These are phyloP conservation scores for Tiliacea aurago DNA, from an alignment of 2,888 invertebrate species.

Conservation along the genomic window DNA sequence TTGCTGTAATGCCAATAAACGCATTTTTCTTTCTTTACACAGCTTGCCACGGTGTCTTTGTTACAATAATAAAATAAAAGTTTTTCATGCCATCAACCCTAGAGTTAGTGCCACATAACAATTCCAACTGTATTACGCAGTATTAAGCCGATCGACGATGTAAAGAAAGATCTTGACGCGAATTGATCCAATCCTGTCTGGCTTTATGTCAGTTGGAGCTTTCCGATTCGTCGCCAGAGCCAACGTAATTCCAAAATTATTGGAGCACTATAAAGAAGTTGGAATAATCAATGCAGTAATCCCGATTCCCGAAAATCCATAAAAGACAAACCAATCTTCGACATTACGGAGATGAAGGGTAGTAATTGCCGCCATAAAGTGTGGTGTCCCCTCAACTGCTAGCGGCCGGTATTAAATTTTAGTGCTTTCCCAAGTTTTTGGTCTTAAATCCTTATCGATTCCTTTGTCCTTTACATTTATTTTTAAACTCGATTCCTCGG, in stretches of 20 bases:
- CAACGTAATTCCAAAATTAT: slow-evolving; percentile 60
- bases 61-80: slow-evolving; percentile 12
- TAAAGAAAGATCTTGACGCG: slow-evolving; percentile 28
- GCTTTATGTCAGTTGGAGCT: slow-evolving; percentile 41
- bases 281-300: slow-evolving; percentile 79
- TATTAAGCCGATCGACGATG: slow-evolving; percentile 23
- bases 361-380: slow-evolving; percentile 87
- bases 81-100: slow-evolving; percentile 17
- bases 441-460: slow-evolving; percentile 82
- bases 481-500: slow-evolving; percentile 78
- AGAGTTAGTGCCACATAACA: slow-evolving; percentile 37
- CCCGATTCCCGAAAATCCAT: slow-evolving; percentile 80
- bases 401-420: slow-evolving; percentile 86
- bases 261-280: slow-evolving; percentile 69
- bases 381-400: slow-evolving; percentile 84
- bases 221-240: slow-evolving; percentile 47
- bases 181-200: slow-evolving; percentile 33
- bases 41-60: not conserved
- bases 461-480: slow-evolving; percentile 77
- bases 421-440: slow-evolving; percentile 83
- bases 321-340: slow-evolving; percentile 85
- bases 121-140: slow-evolving; percentile 25
- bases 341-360: slow-evolving; percentile 86
- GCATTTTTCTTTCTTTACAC: too few relatives aligned
- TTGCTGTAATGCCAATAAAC: too few relatives aligned